Percentiles rank a stretch among this genome's conserved stretches.
Conservation (phyloP, 2,113 vertebrate genomes). For the Tringa solitaria region DNA sequence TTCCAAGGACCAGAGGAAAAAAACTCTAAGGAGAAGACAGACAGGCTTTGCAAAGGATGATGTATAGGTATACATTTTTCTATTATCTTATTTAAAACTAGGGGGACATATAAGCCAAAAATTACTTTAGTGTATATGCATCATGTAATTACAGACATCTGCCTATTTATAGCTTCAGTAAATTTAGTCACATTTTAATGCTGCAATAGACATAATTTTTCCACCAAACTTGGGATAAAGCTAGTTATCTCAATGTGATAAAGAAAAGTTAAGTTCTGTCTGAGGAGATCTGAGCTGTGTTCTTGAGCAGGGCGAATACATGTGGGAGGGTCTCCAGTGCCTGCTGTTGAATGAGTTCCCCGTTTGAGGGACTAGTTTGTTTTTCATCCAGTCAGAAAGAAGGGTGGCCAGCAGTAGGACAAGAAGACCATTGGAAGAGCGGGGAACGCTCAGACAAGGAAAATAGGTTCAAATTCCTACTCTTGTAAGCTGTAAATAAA, state of each 20-base stretch:
- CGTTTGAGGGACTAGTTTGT: neutral
- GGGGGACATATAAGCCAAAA: neutral
- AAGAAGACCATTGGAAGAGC: neutral
- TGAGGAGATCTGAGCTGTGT: neutral
- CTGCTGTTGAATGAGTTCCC: neutral
- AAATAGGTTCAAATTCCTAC: neutral
- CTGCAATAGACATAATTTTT: neutral
- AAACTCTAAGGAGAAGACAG: neutral
- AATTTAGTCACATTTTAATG: neutral
- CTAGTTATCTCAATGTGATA: neutral
- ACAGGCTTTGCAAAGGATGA: neutral
- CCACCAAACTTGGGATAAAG: neutral
- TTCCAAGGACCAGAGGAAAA: neutral
- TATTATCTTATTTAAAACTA: neutral
- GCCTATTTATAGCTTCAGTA: neutral
- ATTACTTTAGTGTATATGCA: neutral
- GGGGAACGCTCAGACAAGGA: neutral
- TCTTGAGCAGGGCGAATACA: neutral
- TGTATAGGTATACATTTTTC: neutral
- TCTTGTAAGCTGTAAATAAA: neutral
- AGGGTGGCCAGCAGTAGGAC: neutral
- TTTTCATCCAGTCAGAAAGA: neutral
- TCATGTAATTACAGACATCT: neutral
- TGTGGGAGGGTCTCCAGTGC: neutral
- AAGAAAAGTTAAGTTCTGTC: neutral